These are phyloP conservation scores for Tragelaphus scriptus DNA, from an alignment of 2,113 vertebrate genomes.

Conservation along the genomic window DNA sequence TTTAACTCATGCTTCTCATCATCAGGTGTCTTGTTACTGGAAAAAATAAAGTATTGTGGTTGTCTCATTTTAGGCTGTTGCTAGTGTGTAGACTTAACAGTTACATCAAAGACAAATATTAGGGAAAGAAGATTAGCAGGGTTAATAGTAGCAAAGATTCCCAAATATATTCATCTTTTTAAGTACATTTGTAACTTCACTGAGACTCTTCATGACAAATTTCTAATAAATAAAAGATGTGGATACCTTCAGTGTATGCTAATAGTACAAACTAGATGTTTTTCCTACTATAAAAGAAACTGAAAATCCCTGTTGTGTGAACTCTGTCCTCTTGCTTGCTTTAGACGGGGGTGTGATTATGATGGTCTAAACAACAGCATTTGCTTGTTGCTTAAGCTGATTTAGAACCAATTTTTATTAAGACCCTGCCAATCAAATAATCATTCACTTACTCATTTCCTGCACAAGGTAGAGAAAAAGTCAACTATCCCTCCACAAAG, in stretches of 20 bases:
- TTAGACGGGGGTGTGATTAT: not conserved
- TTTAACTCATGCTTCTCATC: not conserved
- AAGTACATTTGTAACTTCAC: not conserved
- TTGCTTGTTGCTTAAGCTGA: not conserved
- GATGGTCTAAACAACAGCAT: not conserved
- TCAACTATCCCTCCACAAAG: not conserved
- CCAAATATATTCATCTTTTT: not conserved
- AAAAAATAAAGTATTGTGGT: not conserved
- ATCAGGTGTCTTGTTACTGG: not conserved
- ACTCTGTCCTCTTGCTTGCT: not conserved
- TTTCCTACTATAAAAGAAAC: not conserved
- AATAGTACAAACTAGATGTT: not conserved
- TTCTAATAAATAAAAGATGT: not conserved
- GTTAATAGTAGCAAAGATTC: not conserved
- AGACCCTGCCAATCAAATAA: not conserved
- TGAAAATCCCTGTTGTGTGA: not conserved
- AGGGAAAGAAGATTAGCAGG: not conserved
- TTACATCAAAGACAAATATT: not conserved
- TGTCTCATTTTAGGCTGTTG: not conserved
- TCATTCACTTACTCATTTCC: not conserved
- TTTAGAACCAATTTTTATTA: slow-evolving; percentile 15
- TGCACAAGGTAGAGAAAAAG: not conserved
- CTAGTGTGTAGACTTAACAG: not conserved
- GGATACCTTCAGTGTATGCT: not conserved
- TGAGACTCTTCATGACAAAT: not conserved